A percentile compares a stretch with the other conserved stretches of the same genome.
Conservation (phyloP, 2,797 vertebrate genomes). For the Coregonus suidteri region DNA sequence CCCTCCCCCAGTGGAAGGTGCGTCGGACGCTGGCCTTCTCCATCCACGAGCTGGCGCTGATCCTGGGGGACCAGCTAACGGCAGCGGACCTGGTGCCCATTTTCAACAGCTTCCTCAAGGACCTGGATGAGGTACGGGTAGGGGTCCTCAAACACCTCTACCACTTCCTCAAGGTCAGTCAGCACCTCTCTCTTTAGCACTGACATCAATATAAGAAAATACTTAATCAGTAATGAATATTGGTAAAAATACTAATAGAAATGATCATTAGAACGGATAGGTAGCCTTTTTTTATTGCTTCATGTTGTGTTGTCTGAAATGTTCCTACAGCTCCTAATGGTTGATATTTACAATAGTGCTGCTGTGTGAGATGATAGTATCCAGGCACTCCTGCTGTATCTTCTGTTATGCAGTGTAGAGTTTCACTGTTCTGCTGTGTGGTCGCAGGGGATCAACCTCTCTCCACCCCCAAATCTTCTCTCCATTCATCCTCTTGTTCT, state of each 20-base stretch:
- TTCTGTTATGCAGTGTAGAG: background rate
- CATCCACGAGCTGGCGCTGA: constrained; percentile 88
- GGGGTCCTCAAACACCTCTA: constrained; percentile 87
- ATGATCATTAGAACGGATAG: background rate
- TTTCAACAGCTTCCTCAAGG: constrained; percentile 90
- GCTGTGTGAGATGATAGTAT: background rate
- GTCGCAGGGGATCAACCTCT: background rate
- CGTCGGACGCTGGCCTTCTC: constrained; percentile 87
- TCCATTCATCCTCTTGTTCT: too few species aligned
- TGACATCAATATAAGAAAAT: too few species aligned
- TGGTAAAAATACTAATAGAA: too few species aligned
- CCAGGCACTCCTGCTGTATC: background rate
- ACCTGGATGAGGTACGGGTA: constrained; percentile 88
- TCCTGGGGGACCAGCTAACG: constrained; percentile 88
- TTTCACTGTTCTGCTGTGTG: background rate
- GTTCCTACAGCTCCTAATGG: background rate
- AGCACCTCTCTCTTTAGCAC: too few species aligned
- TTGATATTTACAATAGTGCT: background rate
- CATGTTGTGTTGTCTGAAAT: background rate
- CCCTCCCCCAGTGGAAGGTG: constrained; percentile 86
- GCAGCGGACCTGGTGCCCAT: constrained; percentile 90
- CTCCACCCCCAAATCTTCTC: too few species aligned
- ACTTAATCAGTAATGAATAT: too few species aligned
- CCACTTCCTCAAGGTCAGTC: constrained; percentile 85
- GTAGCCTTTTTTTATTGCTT: background rate